phyloP scores from a whole-genome alignment of 2,113 vertebrate species.

The Campylomormyrus tamandua region DNA sequence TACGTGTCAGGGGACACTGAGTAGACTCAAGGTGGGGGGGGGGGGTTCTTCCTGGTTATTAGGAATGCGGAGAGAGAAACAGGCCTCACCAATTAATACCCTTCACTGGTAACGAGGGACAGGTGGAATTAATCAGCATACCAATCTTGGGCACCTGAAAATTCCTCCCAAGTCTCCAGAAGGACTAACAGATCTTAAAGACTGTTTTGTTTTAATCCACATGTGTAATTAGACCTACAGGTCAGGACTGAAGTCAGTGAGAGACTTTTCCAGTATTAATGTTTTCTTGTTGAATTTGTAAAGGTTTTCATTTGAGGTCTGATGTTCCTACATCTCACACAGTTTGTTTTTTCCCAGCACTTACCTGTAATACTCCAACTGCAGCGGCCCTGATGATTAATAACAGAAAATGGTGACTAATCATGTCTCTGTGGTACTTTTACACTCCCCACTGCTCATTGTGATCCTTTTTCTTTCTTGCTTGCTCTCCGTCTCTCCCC shows the following conservation, averaged over 20 bases:
- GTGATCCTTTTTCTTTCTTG: background rate
- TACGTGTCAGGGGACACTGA: background rate
- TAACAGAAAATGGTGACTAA: slow-evolving; percentile 4
- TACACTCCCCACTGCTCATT: slow-evolving; percentile 26
- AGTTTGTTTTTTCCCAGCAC: background rate
- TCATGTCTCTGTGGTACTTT: background rate
- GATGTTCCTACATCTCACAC: background rate
- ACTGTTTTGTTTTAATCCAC: slow-evolving; percentile 12
- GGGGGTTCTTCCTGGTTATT: background rate
- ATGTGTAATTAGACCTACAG: background rate
- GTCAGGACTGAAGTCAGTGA: background rate
- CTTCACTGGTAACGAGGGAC: background rate
- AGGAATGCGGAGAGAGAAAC: background rate
- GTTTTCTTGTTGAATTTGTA: background rate
- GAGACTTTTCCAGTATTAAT: background rate
- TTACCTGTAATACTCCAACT: background rate
- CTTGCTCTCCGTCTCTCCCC: slow-evolving; percentile 30
- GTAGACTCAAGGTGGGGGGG: background rate
- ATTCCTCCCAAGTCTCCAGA: background rate
- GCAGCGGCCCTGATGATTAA: background rate
- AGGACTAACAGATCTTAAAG: background rate
- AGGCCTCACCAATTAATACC: background rate
- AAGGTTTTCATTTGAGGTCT: background rate
- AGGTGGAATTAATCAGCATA: background rate
- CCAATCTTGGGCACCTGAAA: background rate